Conservation (phyloP, 1,140 invertebrate species). For the Bicyclus anynana region DNA sequence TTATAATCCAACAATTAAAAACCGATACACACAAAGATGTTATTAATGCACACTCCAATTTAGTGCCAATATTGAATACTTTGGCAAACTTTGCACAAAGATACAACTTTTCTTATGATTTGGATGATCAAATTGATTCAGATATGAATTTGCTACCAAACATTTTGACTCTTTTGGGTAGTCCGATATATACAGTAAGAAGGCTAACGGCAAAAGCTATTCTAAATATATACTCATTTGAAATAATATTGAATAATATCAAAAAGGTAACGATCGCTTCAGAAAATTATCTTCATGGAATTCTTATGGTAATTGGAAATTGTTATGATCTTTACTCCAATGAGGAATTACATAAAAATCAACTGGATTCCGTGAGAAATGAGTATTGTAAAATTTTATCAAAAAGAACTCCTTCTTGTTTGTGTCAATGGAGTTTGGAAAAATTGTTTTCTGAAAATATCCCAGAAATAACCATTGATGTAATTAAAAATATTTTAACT, state of each 20-base stretch:
- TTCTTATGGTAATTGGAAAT: constrained; percentile 43
- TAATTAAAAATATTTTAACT: constrained; percentile 31
- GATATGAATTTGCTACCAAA: constrained; percentile 40
- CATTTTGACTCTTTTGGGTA: constrained; percentile 42
- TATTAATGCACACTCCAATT: constrained; percentile 57
- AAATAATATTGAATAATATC: constrained; percentile 37
- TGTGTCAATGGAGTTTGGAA: constrained; percentile 42
- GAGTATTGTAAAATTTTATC: constrained; percentile 25
- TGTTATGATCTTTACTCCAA: constrained; percentile 37
- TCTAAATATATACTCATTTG: constrained; percentile 48
- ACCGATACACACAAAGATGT: constrained; percentile 22
- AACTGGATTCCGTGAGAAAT: constrained; percentile 23
- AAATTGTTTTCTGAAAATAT: constrained; percentile 28
- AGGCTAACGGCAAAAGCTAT: constrained; percentile 57
- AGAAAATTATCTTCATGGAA: constrained; percentile 66
- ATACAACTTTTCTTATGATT: constrained; percentile 52
- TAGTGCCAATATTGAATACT: constrained; percentile 67
- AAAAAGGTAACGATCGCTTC: constrained; percentile 21
- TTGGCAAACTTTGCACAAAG: constrained; percentile 62
- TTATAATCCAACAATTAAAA: constrained; percentile 44
- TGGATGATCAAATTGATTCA: constrained; percentile 15
- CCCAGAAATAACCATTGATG: constrained; percentile 9
- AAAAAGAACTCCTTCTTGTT: constrained; percentile 38
- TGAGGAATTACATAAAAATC: constrained; percentile 13
- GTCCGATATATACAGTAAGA: constrained; percentile 66